phyloP scores from a whole-genome alignment of 2,888 invertebrate species.

The Subacronicta megacephala region DNA sequence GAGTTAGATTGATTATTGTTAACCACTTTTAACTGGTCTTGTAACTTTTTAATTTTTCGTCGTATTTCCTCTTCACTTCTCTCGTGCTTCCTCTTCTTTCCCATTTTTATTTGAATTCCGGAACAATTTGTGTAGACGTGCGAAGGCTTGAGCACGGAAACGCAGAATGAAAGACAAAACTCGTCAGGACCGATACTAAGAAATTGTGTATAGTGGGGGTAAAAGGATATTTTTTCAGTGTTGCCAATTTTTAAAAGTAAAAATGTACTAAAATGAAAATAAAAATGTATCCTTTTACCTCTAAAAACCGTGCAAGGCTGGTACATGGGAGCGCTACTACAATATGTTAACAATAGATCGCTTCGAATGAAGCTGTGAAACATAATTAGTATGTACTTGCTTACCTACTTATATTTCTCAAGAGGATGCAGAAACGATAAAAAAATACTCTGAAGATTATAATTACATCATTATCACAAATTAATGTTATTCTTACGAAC shows the following conservation, averaged over 20 bases:
- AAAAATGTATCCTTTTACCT: background rate
- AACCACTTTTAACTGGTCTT: background rate
- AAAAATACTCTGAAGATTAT: background rate
- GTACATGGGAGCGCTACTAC: slow-evolving; percentile 1
- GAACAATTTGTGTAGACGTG: slow-evolving; percentile 3
- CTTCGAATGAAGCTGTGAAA: slow-evolving; percentile 1
- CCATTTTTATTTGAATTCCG: background rate
- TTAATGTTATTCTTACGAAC: background rate
- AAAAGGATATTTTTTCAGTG: background rate
- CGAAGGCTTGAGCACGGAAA: slow-evolving; percentile 6
- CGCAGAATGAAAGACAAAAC: slow-evolving; percentile 1
- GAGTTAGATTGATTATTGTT: background rate
- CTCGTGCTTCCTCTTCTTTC: slow-evolving; percentile 1
- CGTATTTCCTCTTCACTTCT: background rate
- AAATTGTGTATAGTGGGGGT: background rate
- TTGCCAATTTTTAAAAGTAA: background rate
- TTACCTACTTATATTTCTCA: no score
- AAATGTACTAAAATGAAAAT: background rate
- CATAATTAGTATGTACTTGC: no score
- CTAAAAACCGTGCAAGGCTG: slow-evolving; percentile 2
- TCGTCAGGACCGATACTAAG: background rate
- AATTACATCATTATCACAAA: no score
- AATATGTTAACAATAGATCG: background rate
- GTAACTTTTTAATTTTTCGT: background rate
- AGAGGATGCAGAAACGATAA: no score